Percentiles rank a stretch among this genome's conserved stretches.
Conservation (phyloP, 2,113 vertebrate genomes). For the Turnix velox region DNA sequence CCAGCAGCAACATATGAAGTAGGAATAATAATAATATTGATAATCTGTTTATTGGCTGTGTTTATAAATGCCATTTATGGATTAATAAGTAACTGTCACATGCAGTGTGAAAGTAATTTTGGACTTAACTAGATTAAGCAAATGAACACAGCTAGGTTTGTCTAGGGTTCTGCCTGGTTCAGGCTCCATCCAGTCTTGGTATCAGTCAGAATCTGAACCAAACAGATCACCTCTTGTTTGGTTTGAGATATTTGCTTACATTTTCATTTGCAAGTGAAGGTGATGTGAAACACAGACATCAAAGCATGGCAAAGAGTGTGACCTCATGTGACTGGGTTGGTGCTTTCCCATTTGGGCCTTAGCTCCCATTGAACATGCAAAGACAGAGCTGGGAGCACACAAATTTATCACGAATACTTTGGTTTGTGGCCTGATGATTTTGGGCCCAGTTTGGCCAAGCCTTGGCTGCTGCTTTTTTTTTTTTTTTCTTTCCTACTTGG, state of each 20-base stretch:
- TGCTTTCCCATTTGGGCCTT: background rate
- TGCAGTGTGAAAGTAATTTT: background rate
- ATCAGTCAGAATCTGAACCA: background rate
- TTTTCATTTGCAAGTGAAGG: background rate
- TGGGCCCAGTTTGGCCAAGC: constrained; percentile 34
- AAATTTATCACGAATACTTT: background rate
- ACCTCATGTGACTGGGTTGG: background rate
- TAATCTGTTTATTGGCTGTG: background rate
- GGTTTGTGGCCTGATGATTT: background rate
- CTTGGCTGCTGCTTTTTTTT: background rate
- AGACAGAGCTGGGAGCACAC: background rate
- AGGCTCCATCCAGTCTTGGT: background rate
- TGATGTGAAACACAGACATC: background rate
- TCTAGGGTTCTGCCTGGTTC: background rate
- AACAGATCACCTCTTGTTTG: background rate
- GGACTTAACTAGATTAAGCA: background rate
- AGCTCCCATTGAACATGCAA: background rate
- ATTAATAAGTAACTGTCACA: background rate
- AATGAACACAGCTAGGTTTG: background rate
- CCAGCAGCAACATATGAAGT: background rate
- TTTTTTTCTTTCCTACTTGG: background rate
- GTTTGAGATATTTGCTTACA: background rate
- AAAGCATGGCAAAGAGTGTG: background rate
- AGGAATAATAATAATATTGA: background rate
- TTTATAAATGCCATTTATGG: background rate